These are phyloP conservation scores for Diceros bicornis DNA, from an alignment of 2,797 vertebrate species.

Conservation along the genomic window DNA sequence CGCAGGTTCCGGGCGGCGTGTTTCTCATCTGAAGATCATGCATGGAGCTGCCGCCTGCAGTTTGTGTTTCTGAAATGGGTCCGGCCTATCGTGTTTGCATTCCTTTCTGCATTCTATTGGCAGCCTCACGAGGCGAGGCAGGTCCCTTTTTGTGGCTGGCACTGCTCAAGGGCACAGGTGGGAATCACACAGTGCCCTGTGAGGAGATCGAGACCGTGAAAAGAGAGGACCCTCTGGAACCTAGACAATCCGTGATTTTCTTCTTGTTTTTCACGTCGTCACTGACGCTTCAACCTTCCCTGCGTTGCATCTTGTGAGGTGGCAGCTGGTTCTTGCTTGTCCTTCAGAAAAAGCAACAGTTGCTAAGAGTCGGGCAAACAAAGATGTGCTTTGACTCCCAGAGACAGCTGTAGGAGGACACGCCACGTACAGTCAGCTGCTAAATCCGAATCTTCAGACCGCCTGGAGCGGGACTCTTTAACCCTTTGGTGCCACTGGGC, in stretches of 20 bases:
- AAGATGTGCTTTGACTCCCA: conserved; percentile 89
- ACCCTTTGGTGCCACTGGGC: conserved; percentile 82
- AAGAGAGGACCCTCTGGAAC: not conserved
- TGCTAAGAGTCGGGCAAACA: conserved; percentile 90
- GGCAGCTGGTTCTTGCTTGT: conserved; percentile 88
- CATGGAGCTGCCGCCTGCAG: too few relatives aligned
- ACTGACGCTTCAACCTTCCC: conserved; percentile 79
- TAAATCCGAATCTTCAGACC: conserved; percentile 79
- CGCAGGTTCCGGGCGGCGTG: rapidly evolving
- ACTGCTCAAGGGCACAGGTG: too few relatives aligned
- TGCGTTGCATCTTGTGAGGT: conserved; percentile 83
- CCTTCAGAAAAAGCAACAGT: conserved; percentile 87
- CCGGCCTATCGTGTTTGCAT: too few relatives aligned
- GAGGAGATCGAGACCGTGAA: too few relatives aligned
- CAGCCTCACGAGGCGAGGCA: too few relatives aligned
- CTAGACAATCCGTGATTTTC: not conserved
- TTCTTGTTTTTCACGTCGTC: conserved; percentile 72
- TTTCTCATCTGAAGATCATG: not conserved
- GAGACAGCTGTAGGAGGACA: conserved; percentile 89
- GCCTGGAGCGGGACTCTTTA: conserved; percentile 76
- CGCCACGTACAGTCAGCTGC: conserved; percentile 88
- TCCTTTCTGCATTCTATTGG: too few relatives aligned
- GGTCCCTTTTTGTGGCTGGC: too few relatives aligned
- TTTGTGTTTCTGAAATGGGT: too few relatives aligned
- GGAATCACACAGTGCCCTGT: too few relatives aligned